Evolutionary conservation across 2,888 invertebrate genomes (phyloP), one percentile per base, ranked within the genome.

Genomic region (Epistrophella euchroma): DNA sequence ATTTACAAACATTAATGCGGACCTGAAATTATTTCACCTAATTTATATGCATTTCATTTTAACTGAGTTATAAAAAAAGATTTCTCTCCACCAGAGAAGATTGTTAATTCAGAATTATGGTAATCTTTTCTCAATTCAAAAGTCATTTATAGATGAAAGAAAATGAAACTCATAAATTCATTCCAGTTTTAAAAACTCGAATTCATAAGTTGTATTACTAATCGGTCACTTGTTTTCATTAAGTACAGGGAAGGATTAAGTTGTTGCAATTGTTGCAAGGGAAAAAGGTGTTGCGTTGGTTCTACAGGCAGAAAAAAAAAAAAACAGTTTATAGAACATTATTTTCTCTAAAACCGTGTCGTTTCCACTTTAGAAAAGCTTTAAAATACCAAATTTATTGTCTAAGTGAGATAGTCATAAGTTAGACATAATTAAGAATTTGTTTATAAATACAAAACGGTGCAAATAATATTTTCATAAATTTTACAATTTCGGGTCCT

Each of bases 111-210:
- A 32, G 64, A 68, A 50, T 37, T 68, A 68, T 68, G 50, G 3
- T 68, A 68, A 66, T 66, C 32, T 35, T 66, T 66, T 66, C 35
- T 47, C 45, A 45, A 68, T 52, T 68, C 25, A 68, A 68, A 68
- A 68, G 22, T 25, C 68, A 68, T 68, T 68, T 52, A 68, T 66
- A 35, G 7, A 13, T 25, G 47, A 35, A 47, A 66, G 19, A 64
- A 47, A 32, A 47, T 11, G 11, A 64, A 32, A 17, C 32, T 4
- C 28, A 66, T 64, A 45, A 10, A 43, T 58, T 58, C 10, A 11
- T 66, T 47, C 66, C 66, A 66, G 66, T 66, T 47, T 47, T 6
- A 47, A 47, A 32, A 66, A 66, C 47, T 32, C 4, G 32, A 47
- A 32, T 15, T 47, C 7, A 32, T 32, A 32, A 52, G 2, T 47